Evolutionary conservation across 1,140 invertebrate species (phyloP), one percentile per base, ranked within the genome.

Genomic region (Xylocopa sonorina): DNA sequence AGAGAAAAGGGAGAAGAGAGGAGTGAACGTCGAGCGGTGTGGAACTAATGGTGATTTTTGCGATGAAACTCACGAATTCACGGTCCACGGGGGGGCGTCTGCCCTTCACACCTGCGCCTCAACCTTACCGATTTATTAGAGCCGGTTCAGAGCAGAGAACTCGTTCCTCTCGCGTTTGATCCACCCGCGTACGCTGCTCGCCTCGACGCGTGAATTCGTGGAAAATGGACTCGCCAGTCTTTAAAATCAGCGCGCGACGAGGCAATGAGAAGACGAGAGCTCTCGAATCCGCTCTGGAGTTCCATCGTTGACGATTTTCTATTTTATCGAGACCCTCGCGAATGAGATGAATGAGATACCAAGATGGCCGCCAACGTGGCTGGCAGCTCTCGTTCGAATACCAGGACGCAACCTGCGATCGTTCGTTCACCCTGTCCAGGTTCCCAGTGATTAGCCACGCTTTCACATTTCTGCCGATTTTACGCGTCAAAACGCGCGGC

Each of bases 31-130:
- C 21, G 71, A n/a, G n/a, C n/a, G n/a, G n/a, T n/a, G 81, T 57
- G 86, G 81, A 87, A 88, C 84, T 86, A 88, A 88, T 89, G 84
- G 76, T 83, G 84, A 87, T 84, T 81, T 87, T 86, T 72, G 86
- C 80, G 87, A 86, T 86, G 87, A 88, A 88, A 88, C 84, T 83
- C 87, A 87, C 82, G 81, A 87, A 89, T 89, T 89, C 86, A 86
- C 80, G 86, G 84, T 88, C 88, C 66, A 69, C 88, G 83, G 88
- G 88, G 71, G 88, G 84, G 87, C 84, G 85, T 77, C 71, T 74
- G 78, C 82, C 75, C 83, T 82, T 78, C 78, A 73, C 88, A 88
- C 83, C 83, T 88, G 82, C 79, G 78, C 29, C 27, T 78, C 46
- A 72, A 73, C 77, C 69, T 73, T 38, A 38, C 77, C 77, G 77